Conservation (phyloP, 2,888 invertebrate genomes). For the Rotaria magnacalcarata region DNA sequence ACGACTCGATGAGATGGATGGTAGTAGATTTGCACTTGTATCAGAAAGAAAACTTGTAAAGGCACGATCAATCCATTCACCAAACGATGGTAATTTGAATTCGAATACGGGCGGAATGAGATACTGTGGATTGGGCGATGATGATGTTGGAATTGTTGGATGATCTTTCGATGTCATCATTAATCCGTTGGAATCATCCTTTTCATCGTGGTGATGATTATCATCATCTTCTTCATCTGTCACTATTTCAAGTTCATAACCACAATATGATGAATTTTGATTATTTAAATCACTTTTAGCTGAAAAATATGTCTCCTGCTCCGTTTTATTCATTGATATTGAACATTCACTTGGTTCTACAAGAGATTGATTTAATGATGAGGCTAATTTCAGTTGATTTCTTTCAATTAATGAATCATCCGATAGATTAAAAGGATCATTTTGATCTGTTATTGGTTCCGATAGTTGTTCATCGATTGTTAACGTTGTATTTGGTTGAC, state of each 20-base stretch:
- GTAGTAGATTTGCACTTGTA: background rate
- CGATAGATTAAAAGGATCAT: background rate
- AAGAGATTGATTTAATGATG: background rate
- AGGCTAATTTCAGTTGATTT: background rate
- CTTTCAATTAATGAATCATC: conserved; percentile 6
- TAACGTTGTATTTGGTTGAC: background rate
- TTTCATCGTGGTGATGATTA: background rate
- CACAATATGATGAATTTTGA: background rate
- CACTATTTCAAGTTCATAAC: conserved; percentile 5
- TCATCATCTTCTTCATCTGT: conserved; percentile 10
- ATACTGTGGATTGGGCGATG: too few species aligned
- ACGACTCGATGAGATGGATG: background rate
- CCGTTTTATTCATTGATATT: background rate
- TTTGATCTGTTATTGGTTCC: background rate
- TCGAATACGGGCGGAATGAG: background rate
- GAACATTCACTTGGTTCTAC: background rate
- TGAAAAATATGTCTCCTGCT: background rate
- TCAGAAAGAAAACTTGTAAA: conserved; percentile 2
- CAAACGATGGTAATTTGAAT: conserved; percentile 18
- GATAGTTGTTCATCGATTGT: background rate
- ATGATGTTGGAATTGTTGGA: too few species aligned
- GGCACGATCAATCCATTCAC: conserved; percentile 31
- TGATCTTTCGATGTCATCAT: background rate
- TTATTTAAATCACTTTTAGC: background rate
- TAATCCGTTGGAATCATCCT: background rate